phyloP scores from a whole-genome alignment of 2,113 vertebrate species.

The Mus spicilegus region DNA sequence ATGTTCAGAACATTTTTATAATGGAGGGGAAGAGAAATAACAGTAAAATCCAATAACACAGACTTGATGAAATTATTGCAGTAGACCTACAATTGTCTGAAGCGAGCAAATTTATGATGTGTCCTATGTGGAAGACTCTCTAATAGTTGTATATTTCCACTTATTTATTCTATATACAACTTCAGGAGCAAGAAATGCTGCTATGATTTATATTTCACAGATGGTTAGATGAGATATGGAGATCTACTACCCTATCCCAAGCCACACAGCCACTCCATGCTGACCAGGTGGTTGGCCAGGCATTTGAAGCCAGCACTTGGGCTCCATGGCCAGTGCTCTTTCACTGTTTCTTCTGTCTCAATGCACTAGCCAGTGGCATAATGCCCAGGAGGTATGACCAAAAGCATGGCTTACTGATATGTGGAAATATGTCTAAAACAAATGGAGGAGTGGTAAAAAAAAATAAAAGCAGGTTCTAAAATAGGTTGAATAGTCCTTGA shows the following conservation, averaged over 20 bases:
- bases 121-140: neutral
- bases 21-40: neutral
- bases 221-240: neutral
- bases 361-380: too few relatives aligned
- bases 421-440: slow-evolving; percentile 19
- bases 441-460: neutral
- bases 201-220: neutral
- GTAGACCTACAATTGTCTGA: neutral
- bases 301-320: neutral
- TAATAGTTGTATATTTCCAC: neutral
- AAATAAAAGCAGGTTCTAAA: slow-evolving; percentile 7
- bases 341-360: neutral
- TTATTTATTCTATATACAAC: neutral
- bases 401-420: neutral
- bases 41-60: neutral
- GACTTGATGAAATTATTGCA: slow-evolving; percentile 17
- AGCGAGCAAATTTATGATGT: neutral
- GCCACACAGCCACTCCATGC: neutral
- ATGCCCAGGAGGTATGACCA: neutral
- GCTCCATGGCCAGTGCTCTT: rapidly evolving
- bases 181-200: neutral
- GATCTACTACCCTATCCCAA: neutral
- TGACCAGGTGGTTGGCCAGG: neutral
- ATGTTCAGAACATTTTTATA: slow-evolving; percentile 8
- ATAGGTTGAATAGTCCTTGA: neutral